phyloP scores from a whole-genome alignment of 2,888 invertebrate genomes.

The Acrobasis consociella region DNA sequence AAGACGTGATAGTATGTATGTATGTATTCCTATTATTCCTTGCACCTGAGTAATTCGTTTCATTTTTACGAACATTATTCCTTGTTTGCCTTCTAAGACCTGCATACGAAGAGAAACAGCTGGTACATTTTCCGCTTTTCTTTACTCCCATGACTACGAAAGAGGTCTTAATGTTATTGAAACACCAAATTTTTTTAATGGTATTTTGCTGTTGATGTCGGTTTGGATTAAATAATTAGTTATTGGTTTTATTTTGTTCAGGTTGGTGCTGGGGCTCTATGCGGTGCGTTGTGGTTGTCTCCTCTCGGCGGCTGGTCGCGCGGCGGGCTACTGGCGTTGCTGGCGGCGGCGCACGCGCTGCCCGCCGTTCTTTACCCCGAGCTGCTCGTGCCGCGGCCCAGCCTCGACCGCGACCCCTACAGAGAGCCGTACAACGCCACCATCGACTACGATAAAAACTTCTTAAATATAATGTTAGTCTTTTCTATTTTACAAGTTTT shows the following conservation, averaged over 20 bases:
- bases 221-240: neutral
- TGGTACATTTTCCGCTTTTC: too few species aligned
- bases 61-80: too few species aligned
- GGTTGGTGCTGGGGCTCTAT: conserved; percentile 66
- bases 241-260: conserved; percentile 29
- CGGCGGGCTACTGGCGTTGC: conserved; percentile 46
- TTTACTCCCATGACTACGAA: too few species aligned
- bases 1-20: too few species aligned
- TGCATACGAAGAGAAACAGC: too few species aligned
- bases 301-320: conserved; percentile 61
- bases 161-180: too few species aligned
- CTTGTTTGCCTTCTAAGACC: too few species aligned
- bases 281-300: conserved; percentile 67
- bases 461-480: conserved; percentile 53
- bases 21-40: too few species aligned
- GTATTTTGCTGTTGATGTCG: too few species aligned
- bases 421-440: conserved; percentile 53
- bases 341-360: conserved; percentile 55
- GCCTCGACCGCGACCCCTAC: conserved; percentile 63
- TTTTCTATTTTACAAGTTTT: too few species aligned
- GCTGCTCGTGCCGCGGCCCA: conserved; percentile 52
- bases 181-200: too few species aligned
- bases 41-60: too few species aligned
- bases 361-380: conserved; percentile 57
- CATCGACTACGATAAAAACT: conserved; percentile 45